These are phyloP conservation scores for Noctua comes DNA, from an alignment of 2,888 invertebrate species.

Conservation along the genomic window DNA sequence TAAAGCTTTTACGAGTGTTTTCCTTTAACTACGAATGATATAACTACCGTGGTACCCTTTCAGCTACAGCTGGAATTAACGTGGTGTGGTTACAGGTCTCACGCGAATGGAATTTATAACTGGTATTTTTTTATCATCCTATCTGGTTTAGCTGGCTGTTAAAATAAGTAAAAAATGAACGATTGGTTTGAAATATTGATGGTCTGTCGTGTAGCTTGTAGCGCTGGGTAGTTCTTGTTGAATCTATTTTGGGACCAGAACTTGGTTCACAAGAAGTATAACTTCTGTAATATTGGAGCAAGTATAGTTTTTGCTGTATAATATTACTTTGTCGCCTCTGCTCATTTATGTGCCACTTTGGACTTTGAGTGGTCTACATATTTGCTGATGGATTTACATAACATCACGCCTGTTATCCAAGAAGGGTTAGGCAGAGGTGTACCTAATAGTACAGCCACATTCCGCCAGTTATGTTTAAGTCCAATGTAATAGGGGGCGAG, in stretches of 20 bases:
- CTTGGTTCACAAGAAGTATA: constrained; percentile 15
- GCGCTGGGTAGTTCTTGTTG: not conserved
- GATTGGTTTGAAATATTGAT: not conserved
- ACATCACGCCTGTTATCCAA: too few relatives aligned
- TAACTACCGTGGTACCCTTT: constrained; percentile 6
- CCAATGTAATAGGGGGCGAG: too few relatives aligned
- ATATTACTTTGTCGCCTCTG: not conserved
- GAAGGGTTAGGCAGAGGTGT: too few relatives aligned
- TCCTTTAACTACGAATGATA: constrained; percentile 42
- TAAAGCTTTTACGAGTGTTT: constrained; percentile 52
- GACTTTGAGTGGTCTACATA: not conserved
- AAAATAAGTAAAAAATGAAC: not conserved
- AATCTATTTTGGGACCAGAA: not conserved
- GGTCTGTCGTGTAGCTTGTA: not conserved
- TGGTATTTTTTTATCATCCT: not conserved
- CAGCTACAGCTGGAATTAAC: constrained; percentile 20
- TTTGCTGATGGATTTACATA: not conserved
- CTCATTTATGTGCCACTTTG: not conserved
- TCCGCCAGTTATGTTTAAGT: too few relatives aligned
- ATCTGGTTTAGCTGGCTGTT: not conserved
- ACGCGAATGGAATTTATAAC: constrained; percentile 5
- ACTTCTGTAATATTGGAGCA: constrained; percentile 15
- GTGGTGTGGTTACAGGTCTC: not conserved
- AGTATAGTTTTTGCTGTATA: not conserved
- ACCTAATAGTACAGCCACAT: too few relatives aligned